Evolutionary conservation across 2,113 vertebrate species (phyloP).

Genomic region (Suncus etruscus): DNA sequence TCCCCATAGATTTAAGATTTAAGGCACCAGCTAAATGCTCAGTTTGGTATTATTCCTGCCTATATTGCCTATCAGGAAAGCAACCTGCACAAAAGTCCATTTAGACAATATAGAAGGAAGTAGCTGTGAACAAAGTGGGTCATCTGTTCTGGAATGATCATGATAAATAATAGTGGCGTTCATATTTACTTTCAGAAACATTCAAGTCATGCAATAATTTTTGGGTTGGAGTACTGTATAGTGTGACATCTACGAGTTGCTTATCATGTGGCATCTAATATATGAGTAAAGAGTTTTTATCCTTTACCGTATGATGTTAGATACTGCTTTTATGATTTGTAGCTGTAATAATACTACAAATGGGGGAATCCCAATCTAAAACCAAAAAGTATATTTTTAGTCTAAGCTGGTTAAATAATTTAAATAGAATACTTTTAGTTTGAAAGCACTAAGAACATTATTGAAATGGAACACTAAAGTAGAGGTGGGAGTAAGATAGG

Average conservation of each 20-base stretch:
- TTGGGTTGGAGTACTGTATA: neutral
- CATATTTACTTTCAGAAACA: slow-evolving; percentile 32
- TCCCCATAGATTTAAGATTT: neutral
- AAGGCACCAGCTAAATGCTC: neutral
- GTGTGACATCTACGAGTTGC: neutral
- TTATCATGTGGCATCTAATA: slow-evolving; percentile 41
- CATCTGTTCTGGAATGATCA: neutral
- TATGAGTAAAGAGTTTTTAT: neutral
- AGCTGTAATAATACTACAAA: neutral
- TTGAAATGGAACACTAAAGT: too few species aligned
- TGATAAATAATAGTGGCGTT: neutral
- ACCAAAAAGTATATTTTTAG: too few species aligned
- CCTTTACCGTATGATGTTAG: neutral
- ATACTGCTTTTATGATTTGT: neutral
- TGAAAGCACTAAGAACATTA: too few species aligned
- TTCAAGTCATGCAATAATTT: neutral
- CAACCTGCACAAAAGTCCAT: neutral
- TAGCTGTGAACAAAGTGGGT: neutral
- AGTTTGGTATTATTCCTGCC: neutral
- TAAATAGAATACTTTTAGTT: too few species aligned
- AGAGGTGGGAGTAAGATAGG: too few species aligned
- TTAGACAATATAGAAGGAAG: neutral
- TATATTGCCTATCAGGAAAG: neutral
- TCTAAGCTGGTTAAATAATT: too few species aligned
- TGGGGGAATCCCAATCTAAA: too few species aligned